Percentiles rank a stretch among this genome's conserved stretches.
phyloP scores from a whole-genome alignment of 1,140 invertebrate genomes.

The Drosophila mayri region DNA sequence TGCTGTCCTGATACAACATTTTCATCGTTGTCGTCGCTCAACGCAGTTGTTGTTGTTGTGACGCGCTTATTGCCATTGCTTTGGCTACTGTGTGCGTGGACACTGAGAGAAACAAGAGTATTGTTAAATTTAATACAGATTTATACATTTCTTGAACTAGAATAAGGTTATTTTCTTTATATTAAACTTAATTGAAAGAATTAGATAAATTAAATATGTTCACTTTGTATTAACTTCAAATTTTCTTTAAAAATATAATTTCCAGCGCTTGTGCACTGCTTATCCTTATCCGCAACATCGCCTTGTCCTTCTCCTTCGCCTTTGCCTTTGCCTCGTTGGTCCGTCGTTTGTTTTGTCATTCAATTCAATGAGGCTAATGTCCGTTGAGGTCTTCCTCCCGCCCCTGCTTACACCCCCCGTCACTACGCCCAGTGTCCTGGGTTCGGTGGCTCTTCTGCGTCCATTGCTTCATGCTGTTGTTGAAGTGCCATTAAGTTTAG shows the following conservation, averaged over 20 bases:
- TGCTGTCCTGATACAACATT: slow-evolving; percentile 79
- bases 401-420: background rate
- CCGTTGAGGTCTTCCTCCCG: slow-evolving; percentile 63
- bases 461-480: slow-evolving; percentile 83
- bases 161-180: no score
- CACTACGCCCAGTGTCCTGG: slow-evolving; percentile 16
- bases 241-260: background rate
- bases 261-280: slow-evolving; percentile 51
- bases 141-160: background rate
- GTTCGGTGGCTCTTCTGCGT: slow-evolving; percentile 68
- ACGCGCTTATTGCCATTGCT: slow-evolving; percentile 41
- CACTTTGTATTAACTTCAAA: background rate
- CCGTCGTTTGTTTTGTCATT: slow-evolving; percentile 83
- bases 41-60: slow-evolving; percentile 42
- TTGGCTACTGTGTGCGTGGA: slow-evolving; percentile 1
- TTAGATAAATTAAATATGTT: background rate
- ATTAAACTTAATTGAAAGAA: no score
- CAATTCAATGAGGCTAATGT: slow-evolving; percentile 84
- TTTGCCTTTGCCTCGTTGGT: slow-evolving; percentile 37
- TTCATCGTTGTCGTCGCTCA: slow-evolving; percentile 59
- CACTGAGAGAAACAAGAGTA: slow-evolving; percentile 6
- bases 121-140: background rate
- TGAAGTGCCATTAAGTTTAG: slow-evolving; percentile 84
- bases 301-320: slow-evolving; percentile 48
- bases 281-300: slow-evolving; percentile 81